Evolutionary conservation across 2,888 invertebrate species (phyloP).

Genomic region (Cyclophora albipunctata): DNA sequence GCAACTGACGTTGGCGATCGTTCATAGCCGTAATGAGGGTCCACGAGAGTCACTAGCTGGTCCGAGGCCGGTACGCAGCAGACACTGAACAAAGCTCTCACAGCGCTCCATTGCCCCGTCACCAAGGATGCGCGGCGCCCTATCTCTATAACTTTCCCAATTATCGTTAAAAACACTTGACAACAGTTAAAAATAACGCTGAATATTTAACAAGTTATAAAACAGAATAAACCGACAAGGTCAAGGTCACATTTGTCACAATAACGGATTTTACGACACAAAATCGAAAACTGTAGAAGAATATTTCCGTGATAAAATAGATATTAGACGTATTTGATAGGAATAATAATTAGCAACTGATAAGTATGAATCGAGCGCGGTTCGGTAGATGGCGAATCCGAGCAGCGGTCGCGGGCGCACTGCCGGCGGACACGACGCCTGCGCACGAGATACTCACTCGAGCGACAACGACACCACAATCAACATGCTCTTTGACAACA

Average conservation of each 20-base stretch:
- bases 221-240: no score
- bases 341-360: not conserved
- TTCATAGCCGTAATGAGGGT: conserved; percentile 43
- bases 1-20: conserved; percentile 61
- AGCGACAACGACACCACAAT: conserved; percentile 38
- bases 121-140: conserved; percentile 32
- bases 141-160: conserved; percentile 16
- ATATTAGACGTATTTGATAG: no score
- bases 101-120: conserved; percentile 46
- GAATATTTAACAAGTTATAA: no score
- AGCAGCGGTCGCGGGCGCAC: conserved; percentile 55
- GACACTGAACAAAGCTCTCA: conserved; percentile 51
- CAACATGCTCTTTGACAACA: conserved; percentile 41
- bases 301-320: no score
- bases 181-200: not conserved
- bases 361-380: conserved; percentile 3
- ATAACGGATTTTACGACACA: no score
- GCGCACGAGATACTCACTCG: conserved; percentile 44
- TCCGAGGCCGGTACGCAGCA: conserved; percentile 62
- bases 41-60: conserved; percentile 48
- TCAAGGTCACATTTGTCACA: no score
- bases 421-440: conserved; percentile 44
- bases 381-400: conserved; percentile 31
- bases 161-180: not conserved
- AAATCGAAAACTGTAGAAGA: no score